phyloP scores from a whole-genome alignment of 2,113 vertebrate genomes.

The Anoplopoma fimbria region DNA sequence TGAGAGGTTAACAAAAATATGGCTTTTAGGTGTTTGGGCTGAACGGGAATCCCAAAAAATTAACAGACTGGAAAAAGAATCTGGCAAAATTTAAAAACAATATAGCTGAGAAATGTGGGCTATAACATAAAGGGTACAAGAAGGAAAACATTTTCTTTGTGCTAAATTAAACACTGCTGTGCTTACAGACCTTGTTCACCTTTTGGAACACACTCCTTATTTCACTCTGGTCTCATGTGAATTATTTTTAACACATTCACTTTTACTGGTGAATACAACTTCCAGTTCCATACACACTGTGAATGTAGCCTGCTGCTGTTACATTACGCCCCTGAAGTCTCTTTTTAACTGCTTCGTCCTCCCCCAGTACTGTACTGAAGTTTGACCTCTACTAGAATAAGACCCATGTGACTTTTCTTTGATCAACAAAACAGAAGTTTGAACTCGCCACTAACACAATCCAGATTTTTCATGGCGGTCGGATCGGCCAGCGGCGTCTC shows the following conservation, averaged over 20 bases:
- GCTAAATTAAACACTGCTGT: background rate
- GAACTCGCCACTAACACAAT: constrained; percentile 50
- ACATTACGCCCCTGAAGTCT: background rate
- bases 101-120: background rate
- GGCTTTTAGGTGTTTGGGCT: background rate
- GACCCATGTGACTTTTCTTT: constrained; percentile 49
- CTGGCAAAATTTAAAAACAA: background rate
- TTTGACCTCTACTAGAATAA: constrained; percentile 28
- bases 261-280: background rate
- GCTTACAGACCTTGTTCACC: background rate
- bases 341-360: background rate
- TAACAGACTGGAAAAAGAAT: background rate
- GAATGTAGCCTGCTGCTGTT: background rate
- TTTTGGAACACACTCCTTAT: background rate
- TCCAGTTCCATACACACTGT: background rate
- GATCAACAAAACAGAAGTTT: constrained; percentile 32
- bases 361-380: background rate
- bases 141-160: background rate
- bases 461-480: constrained; percentile 61
- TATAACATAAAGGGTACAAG: background rate
- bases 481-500: constrained; percentile 14
- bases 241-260: background rate
- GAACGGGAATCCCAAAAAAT: background rate
- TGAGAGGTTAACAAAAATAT: background rate
- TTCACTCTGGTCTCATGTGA: background rate